Base-by-base conservation (phyloP, 2,888 invertebrate species). In the Drosophila meridionalis region DNA sequence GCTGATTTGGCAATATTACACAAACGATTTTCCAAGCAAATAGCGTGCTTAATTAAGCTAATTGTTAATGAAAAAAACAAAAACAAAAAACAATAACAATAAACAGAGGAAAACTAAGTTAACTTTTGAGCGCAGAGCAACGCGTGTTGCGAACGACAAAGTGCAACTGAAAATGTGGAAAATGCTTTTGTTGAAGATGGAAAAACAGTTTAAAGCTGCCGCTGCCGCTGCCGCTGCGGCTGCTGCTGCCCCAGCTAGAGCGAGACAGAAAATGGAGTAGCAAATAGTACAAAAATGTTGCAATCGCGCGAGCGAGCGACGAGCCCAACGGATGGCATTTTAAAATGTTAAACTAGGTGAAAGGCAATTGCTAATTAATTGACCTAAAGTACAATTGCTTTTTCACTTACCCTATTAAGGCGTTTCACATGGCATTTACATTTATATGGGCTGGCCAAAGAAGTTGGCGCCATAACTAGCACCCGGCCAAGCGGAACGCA, bases 111-210 rank as follows among this genome's bases (percentile, higher is more conserved):
- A 56, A 57, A 30, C 34, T 36, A 50, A 48, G 63, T 42, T 64
- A 64, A 64, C 40, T 55, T 42, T 56, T 20, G 36, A 42, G 30
- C 38, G 57, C 65, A 60, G 52, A 63, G 68, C 50, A 78, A 71
- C 83, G 85, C 75, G 82, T 72, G 78, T 73, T 53, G 66, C 76
- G 82, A 87, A 71, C 87, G 82, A 84, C 87, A 74, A 89, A 90
- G 71, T 87, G 90, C 87, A 87, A 87, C 87, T 87, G 82, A 87
- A 82, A 70, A 82, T 42, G 74, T 66, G 87, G 73, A 87, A 83
- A 83, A 82, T 84, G 76, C 42, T 42, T 69, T 76, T 84, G 87
- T 69, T 84, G 66, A 71, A 78, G 62, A 68, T 77, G 81, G 72
- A 80, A 78, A 79, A 69, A 68, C 59, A 68, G 62, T 73, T 69